Percentiles rank a stretch among this genome's conserved stretches.
phyloP scores from a whole-genome alignment of 2,797 vertebrate species.

The Antennarius maculatus region DNA sequence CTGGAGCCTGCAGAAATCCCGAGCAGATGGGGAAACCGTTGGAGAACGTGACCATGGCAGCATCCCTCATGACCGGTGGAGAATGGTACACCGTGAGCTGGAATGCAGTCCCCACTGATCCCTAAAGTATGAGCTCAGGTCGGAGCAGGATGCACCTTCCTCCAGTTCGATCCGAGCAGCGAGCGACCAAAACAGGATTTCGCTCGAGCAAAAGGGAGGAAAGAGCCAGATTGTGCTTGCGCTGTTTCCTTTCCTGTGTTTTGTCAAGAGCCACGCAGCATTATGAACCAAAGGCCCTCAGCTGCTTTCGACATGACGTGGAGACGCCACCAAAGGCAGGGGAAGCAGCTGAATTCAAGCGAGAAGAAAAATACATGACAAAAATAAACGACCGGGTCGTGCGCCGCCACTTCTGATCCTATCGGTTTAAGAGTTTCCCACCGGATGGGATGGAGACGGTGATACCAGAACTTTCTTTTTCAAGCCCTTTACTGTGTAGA shows the following conservation, averaged over 20 bases:
- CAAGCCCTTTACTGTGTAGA: conserved; percentile 42
- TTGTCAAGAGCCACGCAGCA: conserved; percentile 51
- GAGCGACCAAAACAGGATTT: conserved; percentile 62
- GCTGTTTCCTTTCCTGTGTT: conserved; percentile 56
- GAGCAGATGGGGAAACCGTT: conserved; percentile 54
- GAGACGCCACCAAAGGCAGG: conserved; percentile 34
- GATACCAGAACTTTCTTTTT: conserved; percentile 31
- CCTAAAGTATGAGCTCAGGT: conserved; percentile 38
- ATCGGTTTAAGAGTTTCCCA: conserved; percentile 57
- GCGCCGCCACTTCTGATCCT: conserved; percentile 50
- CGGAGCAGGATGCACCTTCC: conserved; percentile 64
- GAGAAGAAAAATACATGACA: conserved; percentile 41
- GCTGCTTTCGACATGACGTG: conserved; percentile 57
- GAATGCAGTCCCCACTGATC: conserved; percentile 60
- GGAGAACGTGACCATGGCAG: conserved; percentile 35
- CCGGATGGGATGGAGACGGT: conserved; percentile 29
- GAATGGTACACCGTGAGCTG: conserved; percentile 69
- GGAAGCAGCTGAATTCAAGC: conserved; percentile 43
- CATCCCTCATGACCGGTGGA: conserved; percentile 67
- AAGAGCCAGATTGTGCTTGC: conserved; percentile 29
- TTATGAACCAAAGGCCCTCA: conserved; percentile 49
- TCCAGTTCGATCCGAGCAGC: conserved; percentile 40
- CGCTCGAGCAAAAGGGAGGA: conserved; percentile 33
- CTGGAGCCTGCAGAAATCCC: conserved; percentile 32
- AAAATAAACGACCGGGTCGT: not conserved